phyloP scores from a whole-genome alignment of 2,113 vertebrate species.

The Upupa epops region DNA sequence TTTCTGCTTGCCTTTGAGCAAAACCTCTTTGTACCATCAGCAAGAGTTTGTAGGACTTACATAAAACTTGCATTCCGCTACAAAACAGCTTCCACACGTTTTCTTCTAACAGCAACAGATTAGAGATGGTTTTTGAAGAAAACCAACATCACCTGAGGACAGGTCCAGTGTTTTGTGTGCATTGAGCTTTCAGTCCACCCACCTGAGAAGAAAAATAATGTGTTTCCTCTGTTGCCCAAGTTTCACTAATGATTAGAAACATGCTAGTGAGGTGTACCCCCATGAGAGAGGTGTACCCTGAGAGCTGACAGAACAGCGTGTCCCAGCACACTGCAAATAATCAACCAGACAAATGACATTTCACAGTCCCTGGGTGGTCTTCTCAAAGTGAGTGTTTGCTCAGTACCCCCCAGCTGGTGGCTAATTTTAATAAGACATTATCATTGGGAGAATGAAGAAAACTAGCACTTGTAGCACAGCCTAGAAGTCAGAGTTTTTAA shows the following conservation, averaged over 20 bases:
- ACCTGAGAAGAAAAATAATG: not conserved
- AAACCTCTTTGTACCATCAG: not conserved
- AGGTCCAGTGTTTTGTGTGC: not conserved
- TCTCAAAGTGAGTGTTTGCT: not conserved
- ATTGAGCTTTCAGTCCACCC: not conserved
- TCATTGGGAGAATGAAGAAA: not conserved
- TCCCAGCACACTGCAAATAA: not conserved
- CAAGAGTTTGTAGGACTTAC: not conserved
- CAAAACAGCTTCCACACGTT: not conserved
- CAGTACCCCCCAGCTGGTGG: not conserved
- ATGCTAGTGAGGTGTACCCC: not conserved
- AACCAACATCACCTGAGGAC: not conserved
- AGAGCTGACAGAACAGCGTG: not conserved
- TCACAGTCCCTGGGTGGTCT: not conserved
- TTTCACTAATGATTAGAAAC: not conserved
- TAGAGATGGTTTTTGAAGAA: not conserved
- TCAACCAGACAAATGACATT: constrained; percentile 18
- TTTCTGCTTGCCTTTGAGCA: not conserved
- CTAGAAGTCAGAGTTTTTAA: not conserved
- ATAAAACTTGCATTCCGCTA: not conserved
- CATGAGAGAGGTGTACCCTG: not conserved
- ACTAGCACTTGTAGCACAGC: not conserved
- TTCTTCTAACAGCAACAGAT: not conserved
- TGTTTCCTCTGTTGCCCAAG: not conserved
- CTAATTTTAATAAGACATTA: not conserved